Evolutionary conservation across 2,113 vertebrate species (phyloP).

Genomic region (Leptobrachium ailaonicum): DNA sequence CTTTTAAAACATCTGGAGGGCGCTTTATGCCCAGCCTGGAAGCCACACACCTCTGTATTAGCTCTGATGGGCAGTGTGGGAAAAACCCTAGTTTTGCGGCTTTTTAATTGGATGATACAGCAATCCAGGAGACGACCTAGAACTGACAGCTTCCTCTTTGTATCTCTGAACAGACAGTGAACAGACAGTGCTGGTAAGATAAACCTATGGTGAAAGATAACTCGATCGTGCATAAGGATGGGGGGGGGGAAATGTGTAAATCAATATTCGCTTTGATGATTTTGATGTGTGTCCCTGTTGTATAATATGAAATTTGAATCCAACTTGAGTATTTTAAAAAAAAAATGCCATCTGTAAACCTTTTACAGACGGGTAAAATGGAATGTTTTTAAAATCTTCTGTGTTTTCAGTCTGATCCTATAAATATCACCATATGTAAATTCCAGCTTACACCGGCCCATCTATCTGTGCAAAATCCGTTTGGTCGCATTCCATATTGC

Average conservation of each 20-base stretch:
- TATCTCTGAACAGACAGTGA: constrained; percentile 40
- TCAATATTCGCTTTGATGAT: constrained; percentile 40
- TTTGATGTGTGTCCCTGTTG: constrained; percentile 34
- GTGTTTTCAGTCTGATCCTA: too few relatives aligned
- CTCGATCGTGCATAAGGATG: neutral
- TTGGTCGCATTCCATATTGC: too few relatives aligned
- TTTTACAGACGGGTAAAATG: too few relatives aligned
- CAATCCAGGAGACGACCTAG: neutral
- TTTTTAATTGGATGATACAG: neutral
- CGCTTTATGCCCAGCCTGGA: too few relatives aligned
- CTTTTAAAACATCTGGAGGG: too few relatives aligned
- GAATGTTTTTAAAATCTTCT: too few relatives aligned
- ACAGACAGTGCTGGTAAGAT: constrained; percentile 30
- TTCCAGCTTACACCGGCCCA: too few relatives aligned
- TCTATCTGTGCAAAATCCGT: too few relatives aligned
- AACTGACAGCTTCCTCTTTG: constrained; percentile 23
- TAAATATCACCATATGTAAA: too few relatives aligned
- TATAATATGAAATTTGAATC: neutral
- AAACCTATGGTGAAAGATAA: constrained; percentile 46
- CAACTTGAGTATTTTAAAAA: neutral
- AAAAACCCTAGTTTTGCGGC: neutral
- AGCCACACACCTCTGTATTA: too few relatives aligned
- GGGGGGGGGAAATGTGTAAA: constrained; percentile 1
- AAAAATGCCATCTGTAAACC: too few relatives aligned
- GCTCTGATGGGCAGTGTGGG: neutral